Conservation (phyloP, 2,113 vertebrate species). For the Apaloderma vittatum region DNA sequence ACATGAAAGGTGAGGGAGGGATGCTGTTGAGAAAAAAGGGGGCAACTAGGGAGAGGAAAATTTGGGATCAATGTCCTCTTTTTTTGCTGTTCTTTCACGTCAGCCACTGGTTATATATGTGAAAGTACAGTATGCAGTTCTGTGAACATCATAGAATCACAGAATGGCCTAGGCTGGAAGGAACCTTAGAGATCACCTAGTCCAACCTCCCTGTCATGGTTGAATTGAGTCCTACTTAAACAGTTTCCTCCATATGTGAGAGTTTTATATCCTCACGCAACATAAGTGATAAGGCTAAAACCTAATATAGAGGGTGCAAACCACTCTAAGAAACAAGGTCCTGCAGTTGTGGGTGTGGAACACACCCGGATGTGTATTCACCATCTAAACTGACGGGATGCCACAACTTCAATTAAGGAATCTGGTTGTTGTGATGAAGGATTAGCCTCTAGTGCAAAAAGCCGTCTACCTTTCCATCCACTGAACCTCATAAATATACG, state of each 20-base stretch:
- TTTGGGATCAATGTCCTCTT: background rate
- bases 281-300: background rate
- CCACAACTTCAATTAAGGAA: background rate
- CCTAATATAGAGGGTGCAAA: background rate
- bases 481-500: constrained; percentile 24
- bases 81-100: background rate
- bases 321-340: background rate
- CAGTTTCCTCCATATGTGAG: background rate
- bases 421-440: background rate
- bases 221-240: background rate
- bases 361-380: background rate
- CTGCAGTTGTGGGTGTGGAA: background rate
- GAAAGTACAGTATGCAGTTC: background rate
- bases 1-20: background rate
- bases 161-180: too few species aligned
- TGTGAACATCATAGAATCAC: background rate
- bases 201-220: too few species aligned
- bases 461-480: background rate
- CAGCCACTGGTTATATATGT: background rate
- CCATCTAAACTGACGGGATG: background rate
- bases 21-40: background rate
- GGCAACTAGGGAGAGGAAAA: background rate
- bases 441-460: constrained; percentile 1
- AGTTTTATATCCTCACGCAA: background rate
- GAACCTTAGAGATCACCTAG: too few species aligned